A percentile compares a stretch with the other conserved stretches of the same genome.
These are phyloP conservation scores for Laothoe populi DNA, from an alignment of 2,888 invertebrate genomes.

Conservation along the genomic window DNA sequence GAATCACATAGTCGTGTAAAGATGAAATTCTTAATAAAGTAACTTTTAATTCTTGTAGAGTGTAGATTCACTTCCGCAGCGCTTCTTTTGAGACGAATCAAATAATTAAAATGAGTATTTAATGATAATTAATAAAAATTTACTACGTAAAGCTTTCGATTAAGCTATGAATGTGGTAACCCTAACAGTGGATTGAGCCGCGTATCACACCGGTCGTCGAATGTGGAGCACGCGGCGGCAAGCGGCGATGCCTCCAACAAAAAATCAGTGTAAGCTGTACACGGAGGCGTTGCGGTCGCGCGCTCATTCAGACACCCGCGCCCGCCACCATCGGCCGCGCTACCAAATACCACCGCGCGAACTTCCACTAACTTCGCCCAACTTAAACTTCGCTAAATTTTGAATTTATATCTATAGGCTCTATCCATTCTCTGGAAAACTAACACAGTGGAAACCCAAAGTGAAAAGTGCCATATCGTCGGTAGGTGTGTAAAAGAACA, in stretches of 20 bases:
- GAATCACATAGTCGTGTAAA: not conserved
- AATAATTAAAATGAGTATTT: not conserved
- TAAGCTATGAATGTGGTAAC: constrained; percentile 39
- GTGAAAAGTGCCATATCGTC: constrained; percentile 72
- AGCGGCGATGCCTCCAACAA: constrained; percentile 80
- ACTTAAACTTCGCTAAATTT: not conserved
- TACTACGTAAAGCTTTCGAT: not conserved
- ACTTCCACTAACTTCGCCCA: constrained; percentile 38
- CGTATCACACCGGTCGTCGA: constrained; percentile 80
- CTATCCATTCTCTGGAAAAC: constrained; percentile 7
- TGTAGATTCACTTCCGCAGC: too few species aligned
- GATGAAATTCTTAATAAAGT: not conserved
- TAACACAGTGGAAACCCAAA: constrained; percentile 50
- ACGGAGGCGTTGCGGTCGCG: constrained; percentile 74
- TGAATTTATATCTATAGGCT: not conserved
- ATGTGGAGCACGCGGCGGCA: constrained; percentile 77
- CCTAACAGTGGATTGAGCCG: constrained; percentile 60
- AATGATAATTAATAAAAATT: not conserved
- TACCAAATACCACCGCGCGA: constrained; percentile 35
- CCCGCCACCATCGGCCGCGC: constrained; percentile 46
- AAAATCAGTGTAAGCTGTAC: constrained; percentile 83
- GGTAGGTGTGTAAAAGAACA: constrained; percentile 72
- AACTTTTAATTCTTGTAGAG: too few species aligned
- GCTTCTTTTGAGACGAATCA: too few species aligned
- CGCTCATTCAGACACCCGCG: constrained; percentile 52